Conservation (phyloP, 2,888 invertebrate genomes). For the Drosophila maculinotata region DNA sequence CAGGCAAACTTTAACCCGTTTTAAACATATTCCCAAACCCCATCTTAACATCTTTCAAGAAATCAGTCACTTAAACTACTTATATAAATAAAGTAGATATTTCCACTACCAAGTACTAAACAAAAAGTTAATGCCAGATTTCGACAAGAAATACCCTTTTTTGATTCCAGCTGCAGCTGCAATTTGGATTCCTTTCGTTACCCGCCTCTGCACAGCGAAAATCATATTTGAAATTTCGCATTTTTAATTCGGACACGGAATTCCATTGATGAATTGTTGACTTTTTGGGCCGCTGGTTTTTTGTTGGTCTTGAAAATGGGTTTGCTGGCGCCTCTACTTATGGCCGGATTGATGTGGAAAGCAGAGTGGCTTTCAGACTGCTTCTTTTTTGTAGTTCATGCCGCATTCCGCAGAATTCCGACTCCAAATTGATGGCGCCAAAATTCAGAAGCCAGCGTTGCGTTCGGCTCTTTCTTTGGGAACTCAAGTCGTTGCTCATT, state of each 20-base stretch:
- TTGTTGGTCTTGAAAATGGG: slow-evolving; percentile 59
- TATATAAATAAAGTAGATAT: too few species aligned
- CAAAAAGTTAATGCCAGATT: too few species aligned
- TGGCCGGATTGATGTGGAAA: slow-evolving; percentile 62
- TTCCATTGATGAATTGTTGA: slow-evolving; percentile 76
- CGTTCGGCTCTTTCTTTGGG: slow-evolving; percentile 35
- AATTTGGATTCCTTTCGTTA: background rate
- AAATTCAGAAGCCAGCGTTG: slow-evolving; percentile 69
- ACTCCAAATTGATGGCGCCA: slow-evolving; percentile 80
- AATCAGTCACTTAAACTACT: too few species aligned
- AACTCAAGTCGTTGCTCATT: slow-evolving; percentile 44
- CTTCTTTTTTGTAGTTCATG: slow-evolving; percentile 46
- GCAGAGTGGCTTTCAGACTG: slow-evolving; percentile 45
- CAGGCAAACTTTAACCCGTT: too few species aligned
- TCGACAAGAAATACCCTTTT: background rate
- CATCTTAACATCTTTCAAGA: too few species aligned
- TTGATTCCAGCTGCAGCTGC: background rate
- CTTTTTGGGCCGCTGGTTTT: slow-evolving; percentile 20
- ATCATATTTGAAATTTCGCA: slow-evolving; percentile 76
- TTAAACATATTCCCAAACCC: too few species aligned
- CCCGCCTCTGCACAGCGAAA: slow-evolving; percentile 31
- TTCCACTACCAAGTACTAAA: too few species aligned
- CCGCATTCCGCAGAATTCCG: slow-evolving; percentile 73
- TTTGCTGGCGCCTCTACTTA: slow-evolving; percentile 73
- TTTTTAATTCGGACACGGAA: slow-evolving; percentile 67